phyloP scores from a whole-genome alignment of 2,888 invertebrate genomes.

The Neoaliturus tenellus region DNA sequence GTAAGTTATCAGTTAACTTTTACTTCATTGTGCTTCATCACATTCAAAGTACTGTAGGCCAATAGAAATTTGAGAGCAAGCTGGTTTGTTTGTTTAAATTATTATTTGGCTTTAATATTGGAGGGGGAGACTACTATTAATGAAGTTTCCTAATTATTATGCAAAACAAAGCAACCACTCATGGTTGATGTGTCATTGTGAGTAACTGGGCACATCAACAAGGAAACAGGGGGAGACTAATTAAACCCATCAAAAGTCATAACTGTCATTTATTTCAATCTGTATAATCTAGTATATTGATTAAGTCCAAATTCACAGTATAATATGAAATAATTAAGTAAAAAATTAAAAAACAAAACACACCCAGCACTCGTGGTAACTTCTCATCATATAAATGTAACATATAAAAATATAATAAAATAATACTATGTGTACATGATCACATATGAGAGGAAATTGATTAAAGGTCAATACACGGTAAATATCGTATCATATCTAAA shows the following conservation, averaged over 20 bases:
- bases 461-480: constrained; percentile 48
- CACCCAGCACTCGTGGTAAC: constrained; percentile 16
- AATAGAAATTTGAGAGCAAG: too few species aligned
- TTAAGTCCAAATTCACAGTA: not conserved
- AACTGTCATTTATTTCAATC: not conserved
- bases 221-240: not conserved
- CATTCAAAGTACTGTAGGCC: too few species aligned
- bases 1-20: too few species aligned
- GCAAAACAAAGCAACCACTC: too few species aligned
- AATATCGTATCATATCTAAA: constrained; percentile 35
- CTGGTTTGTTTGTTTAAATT: too few species aligned
- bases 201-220: too few species aligned
- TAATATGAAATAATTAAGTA: not conserved
- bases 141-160: too few species aligned
- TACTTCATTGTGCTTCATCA: too few species aligned
- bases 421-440: constrained; percentile 27
- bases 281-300: not conserved
- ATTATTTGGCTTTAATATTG: too few species aligned
- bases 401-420: constrained; percentile 47
- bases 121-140: too few species aligned
- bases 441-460: constrained; percentile 6
- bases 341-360: constrained; percentile 3
- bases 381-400: constrained; percentile 33
- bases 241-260: not conserved
- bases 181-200: too few species aligned